A percentile compares a stretch with the other conserved stretches of the same genome.
Evolutionary conservation across 2,113 vertebrate genomes (phyloP).

Genomic region (Tonatia bakeri): DNA sequence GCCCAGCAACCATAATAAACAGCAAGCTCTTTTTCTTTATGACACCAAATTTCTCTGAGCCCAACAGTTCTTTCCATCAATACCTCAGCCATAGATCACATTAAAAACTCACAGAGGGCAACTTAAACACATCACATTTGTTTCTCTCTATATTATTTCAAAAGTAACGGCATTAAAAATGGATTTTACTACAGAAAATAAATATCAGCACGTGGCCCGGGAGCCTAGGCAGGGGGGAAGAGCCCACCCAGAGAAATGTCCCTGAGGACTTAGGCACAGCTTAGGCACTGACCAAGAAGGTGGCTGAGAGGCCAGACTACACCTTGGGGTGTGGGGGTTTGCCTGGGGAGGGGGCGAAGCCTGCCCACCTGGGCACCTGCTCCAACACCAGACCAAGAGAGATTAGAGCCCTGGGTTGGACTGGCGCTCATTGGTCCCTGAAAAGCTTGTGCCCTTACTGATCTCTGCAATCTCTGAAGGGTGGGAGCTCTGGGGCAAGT

Average conservation of each 20-base stretch:
- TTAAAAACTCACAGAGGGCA: conserved; percentile 68
- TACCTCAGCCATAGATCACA: conserved; percentile 49
- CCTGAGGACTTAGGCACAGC: conserved; percentile 39
- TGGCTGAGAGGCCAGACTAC: background rate
- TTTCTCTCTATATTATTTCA: conserved; percentile 68
- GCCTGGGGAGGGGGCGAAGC: background rate
- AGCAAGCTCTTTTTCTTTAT: conserved; percentile 38
- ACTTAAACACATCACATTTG: conserved; percentile 67
- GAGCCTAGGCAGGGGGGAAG: conserved; percentile 49
- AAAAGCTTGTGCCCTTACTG: conserved; percentile 17
- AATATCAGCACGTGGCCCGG: conserved; percentile 56
- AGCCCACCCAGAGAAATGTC: conserved; percentile 65
- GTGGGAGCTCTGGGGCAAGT: conserved; percentile 56
- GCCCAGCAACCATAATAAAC: conserved; percentile 34
- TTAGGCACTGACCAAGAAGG: conserved; percentile 18
- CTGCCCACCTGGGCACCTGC: conserved; percentile 20
- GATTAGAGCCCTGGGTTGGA: conserved; percentile 25
- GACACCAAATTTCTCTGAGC: conserved; percentile 61
- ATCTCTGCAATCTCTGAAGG: conserved; percentile 43
- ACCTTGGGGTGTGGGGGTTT: background rate
- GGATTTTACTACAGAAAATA: conserved; percentile 64
- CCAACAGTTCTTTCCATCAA: conserved; percentile 44
- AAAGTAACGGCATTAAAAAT: conserved; percentile 70
- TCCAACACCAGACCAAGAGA: background rate
- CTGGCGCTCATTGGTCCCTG: background rate